Percentiles rank a stretch among this genome's conserved stretches.
Evolutionary conservation across 2,797 vertebrate species (phyloP).

Genomic region (Epinephelus malabaricus): DNA sequence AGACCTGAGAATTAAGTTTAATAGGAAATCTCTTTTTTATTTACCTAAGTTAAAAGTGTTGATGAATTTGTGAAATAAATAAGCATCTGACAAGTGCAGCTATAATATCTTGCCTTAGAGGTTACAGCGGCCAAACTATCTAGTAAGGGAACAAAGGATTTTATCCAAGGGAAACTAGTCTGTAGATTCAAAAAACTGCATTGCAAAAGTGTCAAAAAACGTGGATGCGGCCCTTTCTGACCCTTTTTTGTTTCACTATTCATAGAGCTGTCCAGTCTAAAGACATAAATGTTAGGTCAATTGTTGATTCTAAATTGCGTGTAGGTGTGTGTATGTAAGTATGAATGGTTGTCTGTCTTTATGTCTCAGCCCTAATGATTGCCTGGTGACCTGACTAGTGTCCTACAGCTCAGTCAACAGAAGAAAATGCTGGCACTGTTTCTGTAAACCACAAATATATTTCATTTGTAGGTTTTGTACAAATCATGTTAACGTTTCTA

Average conservation of each 20-base stretch:
- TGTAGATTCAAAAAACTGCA: conserved; percentile 16
- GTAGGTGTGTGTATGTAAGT: not conserved
- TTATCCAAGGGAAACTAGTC: conserved; percentile 6
- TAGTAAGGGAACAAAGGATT: conserved; percentile 29
- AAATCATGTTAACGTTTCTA: too few species aligned
- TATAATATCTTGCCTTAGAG: conserved; percentile 72
- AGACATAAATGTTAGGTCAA: not conserved
- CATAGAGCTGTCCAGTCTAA: not conserved
- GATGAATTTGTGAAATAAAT: conserved; percentile 49
- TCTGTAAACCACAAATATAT: too few species aligned
- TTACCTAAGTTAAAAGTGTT: conserved; percentile 43
- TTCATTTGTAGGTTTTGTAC: too few species aligned
- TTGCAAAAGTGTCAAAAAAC: not conserved
- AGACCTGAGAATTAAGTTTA: conserved; percentile 49
- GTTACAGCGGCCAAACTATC: conserved; percentile 65
- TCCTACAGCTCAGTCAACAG: too few species aligned
- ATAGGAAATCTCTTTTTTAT: conserved; percentile 38
- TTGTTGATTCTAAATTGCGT: not conserved
- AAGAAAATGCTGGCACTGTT: too few species aligned
- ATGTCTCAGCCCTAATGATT: not conserved
- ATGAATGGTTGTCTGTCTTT: not conserved
- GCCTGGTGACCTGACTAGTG: not conserved
- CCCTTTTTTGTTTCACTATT: not conserved
- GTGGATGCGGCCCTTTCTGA: conserved; percentile 11
- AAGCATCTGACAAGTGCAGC: conserved; percentile 68